Evolutionary conservation across 2,888 invertebrate species (phyloP).

Genomic region (Labia minor): DNA sequence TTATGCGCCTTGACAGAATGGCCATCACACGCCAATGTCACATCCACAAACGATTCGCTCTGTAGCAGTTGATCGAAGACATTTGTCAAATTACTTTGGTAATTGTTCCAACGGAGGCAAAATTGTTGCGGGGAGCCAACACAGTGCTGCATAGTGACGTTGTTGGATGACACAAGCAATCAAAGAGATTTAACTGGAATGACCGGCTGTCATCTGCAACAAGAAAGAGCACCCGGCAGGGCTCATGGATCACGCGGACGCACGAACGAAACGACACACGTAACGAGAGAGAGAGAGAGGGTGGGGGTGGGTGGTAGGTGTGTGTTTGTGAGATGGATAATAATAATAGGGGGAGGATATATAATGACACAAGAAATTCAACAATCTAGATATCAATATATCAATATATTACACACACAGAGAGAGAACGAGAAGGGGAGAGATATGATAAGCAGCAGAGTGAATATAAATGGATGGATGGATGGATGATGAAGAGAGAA

Average conservation of each 20-base stretch:
- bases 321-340: too few species aligned
- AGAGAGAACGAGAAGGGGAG: too few species aligned
- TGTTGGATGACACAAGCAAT: neutral
- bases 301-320: too few species aligned
- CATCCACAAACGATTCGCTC: conserved; percentile 82
- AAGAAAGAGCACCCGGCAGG: conserved; percentile 15
- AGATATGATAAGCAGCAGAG: too few species aligned
- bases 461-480: too few species aligned
- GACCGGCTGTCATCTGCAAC: conserved; percentile 14
- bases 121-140: conserved; percentile 60
- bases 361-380: too few species aligned
- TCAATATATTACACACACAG: too few species aligned
- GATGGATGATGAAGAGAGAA: too few species aligned
- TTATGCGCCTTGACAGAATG: conserved; percentile 86
- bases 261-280: conserved; percentile 30
- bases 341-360: too few species aligned
- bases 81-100: conserved; percentile 77
- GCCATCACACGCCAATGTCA: conserved; percentile 83
- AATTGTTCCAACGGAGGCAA: conserved; percentile 88
- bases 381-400: too few species aligned
- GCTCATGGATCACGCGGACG: conserved; percentile 32
- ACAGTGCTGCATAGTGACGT: conserved; percentile 26
- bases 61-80: conserved; percentile 82
- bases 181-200: conserved; percentile 14
- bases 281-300: conserved; percentile 33